phyloP scores from a whole-genome alignment of 2,113 vertebrate genomes.

The Phainopepla nitens region DNA sequence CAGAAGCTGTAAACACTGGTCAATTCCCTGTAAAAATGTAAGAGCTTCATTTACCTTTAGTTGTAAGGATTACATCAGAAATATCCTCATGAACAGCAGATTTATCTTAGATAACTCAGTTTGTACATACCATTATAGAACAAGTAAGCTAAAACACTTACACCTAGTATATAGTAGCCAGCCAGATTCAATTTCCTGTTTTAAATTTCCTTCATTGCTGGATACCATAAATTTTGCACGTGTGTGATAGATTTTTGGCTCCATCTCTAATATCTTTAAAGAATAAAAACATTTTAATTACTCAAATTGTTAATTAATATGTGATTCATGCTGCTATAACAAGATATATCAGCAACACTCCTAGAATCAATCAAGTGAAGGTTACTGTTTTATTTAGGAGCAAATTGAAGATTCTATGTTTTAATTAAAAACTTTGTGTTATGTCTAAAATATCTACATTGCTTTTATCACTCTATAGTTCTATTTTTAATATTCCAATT shows the following conservation, averaged over 20 bases:
- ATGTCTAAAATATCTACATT: slow-evolving; percentile 24
- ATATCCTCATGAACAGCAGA: slow-evolving; percentile 43
- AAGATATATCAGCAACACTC: slow-evolving; percentile 57
- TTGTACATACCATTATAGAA: slow-evolving; percentile 31
- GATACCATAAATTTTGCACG: slow-evolving; percentile 51
- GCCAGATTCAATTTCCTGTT: slow-evolving; percentile 41
- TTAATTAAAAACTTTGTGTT: slow-evolving; percentile 41
- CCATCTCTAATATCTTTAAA: slow-evolving; percentile 66
- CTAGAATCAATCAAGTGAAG: slow-evolving; percentile 68
- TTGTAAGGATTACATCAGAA: slow-evolving; percentile 3
- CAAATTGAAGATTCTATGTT: slow-evolving; percentile 39
- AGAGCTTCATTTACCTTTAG: not conserved
- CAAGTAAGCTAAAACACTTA: slow-evolving; percentile 54
- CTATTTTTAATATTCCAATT: slow-evolving; percentile 37
- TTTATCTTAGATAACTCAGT: slow-evolving; percentile 29
- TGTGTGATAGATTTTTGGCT: slow-evolving; percentile 64
- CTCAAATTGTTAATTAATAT: slow-evolving; percentile 66
- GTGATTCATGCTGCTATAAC: slow-evolving; percentile 14
- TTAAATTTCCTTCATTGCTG: slow-evolving; percentile 55
- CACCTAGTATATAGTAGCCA: slow-evolving; percentile 17
- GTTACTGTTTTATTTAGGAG: slow-evolving; percentile 66
- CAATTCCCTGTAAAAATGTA: not conserved
- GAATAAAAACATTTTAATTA: slow-evolving; percentile 74
- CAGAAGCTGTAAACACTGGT: not conserved
- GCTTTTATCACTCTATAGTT: slow-evolving; percentile 23